Base-by-base conservation (phyloP, 2,888 invertebrate species). In the Drosophila fulvimacula region DNA sequence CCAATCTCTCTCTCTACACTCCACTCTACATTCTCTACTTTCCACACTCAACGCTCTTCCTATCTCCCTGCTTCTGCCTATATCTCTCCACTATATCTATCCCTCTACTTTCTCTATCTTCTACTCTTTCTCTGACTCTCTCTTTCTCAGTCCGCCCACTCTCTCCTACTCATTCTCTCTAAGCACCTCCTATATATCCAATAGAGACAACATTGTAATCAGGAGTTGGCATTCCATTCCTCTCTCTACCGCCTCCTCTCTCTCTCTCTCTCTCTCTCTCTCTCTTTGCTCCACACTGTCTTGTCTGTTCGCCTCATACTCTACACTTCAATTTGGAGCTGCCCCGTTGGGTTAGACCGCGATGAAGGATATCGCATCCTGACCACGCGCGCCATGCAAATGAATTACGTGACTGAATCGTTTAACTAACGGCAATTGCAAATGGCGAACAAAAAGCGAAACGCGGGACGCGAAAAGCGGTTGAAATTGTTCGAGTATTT, bases 321-420 rank as follows among this genome's bases (percentile, higher is more conserved):
- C 36, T 13, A 44, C 11, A 38, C 60, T 56, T 15, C 51, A 34
- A 34, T 72, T 74, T 48, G 42, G 34, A 21, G 52, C 51, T 70
- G 44, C 51, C 70, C 64, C 41, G 42, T 6, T 56, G 42, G 59
- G 49, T 42, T 41, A 58, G 49, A 59, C 49, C 41, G 34, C 53
- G 30, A 21, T 27, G 51, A 67, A 73, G 65, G 69, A 78, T 66
- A 69, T 69, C 56, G 69, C 39, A 69, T 44, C 69, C 60, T 74
- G 76, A 74, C 76, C 76, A 76, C 79, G 76, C 76, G 75, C 75
- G 69, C 74, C 63, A 79, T 77, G 76, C 79, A 79, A 79, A 79
- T 79, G 79, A 79, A 79, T 74, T 79, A 79, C 79, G 79, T 79
- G 79, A 73, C 71, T 64, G 74, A 74, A 64, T 67, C 65, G 69